phyloP scores from a whole-genome alignment of 2,797 vertebrate genomes.

The Echeneis naucrates region DNA sequence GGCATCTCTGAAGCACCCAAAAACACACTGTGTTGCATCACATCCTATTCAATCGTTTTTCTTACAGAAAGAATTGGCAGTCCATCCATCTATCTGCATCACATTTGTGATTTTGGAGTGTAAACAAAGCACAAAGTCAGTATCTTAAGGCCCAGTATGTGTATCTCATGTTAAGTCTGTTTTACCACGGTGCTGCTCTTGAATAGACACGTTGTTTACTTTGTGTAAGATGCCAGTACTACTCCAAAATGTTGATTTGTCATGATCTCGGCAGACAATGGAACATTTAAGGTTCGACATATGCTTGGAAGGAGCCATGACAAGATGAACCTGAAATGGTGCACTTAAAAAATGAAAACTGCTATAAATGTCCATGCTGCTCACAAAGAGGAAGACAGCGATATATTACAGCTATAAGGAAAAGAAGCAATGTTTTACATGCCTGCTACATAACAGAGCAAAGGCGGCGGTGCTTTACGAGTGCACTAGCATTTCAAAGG shows the following conservation, averaged over 20 bases:
- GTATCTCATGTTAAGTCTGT: slow-evolving; percentile 59
- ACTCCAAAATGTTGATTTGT: slow-evolving; percentile 73
- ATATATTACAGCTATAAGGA: slow-evolving; percentile 44
- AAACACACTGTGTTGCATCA: slow-evolving; percentile 66
- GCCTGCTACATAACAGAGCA: slow-evolving; percentile 47
- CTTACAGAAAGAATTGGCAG: slow-evolving; percentile 46
- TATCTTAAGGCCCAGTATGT: slow-evolving; percentile 64
- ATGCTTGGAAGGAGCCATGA: slow-evolving; percentile 71
- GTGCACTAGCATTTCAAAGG: slow-evolving; percentile 54
- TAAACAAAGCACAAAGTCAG: slow-evolving; percentile 68
- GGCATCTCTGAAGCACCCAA: slow-evolving; percentile 65
- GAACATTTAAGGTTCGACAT: slow-evolving; percentile 69
- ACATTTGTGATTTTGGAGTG: slow-evolving; percentile 72
- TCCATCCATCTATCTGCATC: slow-evolving; percentile 58
- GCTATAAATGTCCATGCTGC: slow-evolving; percentile 49
- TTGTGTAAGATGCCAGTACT: slow-evolving; percentile 39
- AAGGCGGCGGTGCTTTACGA: slow-evolving; percentile 50
- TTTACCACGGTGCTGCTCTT: slow-evolving; percentile 61
- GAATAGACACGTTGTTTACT: slow-evolving; percentile 68
- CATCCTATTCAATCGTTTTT: slow-evolving; percentile 65
- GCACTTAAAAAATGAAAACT: slow-evolving; percentile 38
- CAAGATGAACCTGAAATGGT: slow-evolving; percentile 65
- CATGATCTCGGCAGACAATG: slow-evolving; percentile 73
- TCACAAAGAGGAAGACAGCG: slow-evolving; percentile 55
- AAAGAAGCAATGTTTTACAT: slow-evolving; percentile 67